phyloP scores from a whole-genome alignment of 1,140 invertebrate species.

The Pseudomyrmex gracilis region DNA sequence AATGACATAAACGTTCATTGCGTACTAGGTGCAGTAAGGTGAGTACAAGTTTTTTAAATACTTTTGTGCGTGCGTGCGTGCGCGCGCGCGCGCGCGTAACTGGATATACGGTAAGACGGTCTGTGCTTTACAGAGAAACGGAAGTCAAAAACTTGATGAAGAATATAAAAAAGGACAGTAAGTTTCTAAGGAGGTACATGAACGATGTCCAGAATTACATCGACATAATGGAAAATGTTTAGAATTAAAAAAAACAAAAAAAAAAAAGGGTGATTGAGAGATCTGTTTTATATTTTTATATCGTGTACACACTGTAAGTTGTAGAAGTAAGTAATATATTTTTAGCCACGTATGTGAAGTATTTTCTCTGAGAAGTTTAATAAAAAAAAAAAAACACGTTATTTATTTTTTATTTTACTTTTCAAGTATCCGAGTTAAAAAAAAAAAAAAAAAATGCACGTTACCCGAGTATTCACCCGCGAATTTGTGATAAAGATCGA shows the following conservation, averaged over 20 bases:
- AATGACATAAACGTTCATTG: constrained; percentile 70
- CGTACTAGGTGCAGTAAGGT: constrained; percentile 74
- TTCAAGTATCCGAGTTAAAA: no score
- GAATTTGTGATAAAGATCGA: no score
- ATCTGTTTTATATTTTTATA: constrained; percentile 14
- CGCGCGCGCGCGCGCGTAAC: neutral
- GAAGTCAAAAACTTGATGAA: constrained; percentile 74
- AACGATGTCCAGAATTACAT: constrained; percentile 76
- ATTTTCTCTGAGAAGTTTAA: no score
- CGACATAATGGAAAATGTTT: constrained; percentile 72
- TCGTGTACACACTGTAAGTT: neutral
- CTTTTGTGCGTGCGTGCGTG: no score
- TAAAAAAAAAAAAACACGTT: no score
- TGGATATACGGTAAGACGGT: neutral
- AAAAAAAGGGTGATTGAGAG: neutral
- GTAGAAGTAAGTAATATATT: neutral
- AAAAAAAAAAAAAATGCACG: no score
- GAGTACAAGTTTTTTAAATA: constrained; percentile 40
- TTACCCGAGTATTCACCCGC: no score
- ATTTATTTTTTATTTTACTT: no score
- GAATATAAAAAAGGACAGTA: constrained; percentile 76
- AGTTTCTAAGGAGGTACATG: constrained; percentile 76
- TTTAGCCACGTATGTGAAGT: no score
- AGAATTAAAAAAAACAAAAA: neutral
- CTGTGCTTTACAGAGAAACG: constrained; percentile 69